Base-by-base conservation (phyloP, 1,140 invertebrate species). In the Trichonephila clavata region DNA sequence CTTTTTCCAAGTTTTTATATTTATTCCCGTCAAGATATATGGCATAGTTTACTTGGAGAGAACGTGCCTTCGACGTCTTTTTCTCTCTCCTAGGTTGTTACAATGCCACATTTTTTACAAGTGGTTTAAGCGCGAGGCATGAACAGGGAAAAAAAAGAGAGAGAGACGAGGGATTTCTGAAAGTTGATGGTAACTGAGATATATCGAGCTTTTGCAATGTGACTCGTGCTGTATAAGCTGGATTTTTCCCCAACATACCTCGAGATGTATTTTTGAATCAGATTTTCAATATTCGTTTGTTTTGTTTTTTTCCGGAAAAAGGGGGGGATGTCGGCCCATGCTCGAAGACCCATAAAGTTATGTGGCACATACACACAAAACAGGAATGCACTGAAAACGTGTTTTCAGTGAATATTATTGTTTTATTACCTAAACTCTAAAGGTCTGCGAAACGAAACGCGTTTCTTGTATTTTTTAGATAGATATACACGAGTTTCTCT, bases 1-100 rank as follows among this genome's bases (percentile, higher is more conserved):
- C 81, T 86, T 92, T 90, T 92, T 92, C 81, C 71, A 60, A 24
- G 32, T 8, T n/a, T 86, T 86, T 92, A 71, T 92, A 92, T 92
- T 92, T 92, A 86, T 92, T 77, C 43, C 27, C 8, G 27, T 16
- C 50, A 43, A 84, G 81, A 92, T 92, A 80, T 92, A 92, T 86
- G 91, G 91, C 61, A 91, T 59, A 83, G 80, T 77, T 84, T 92
- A 92, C 80, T 84, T 50, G 43, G 39, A 14, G 61, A 14, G 81
- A 86, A 86, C 91, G 91, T 92, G 91, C 43, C 57, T 63, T 84
- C n/a, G 27, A 32, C 43, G 59, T 90, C 89, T 92, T 92, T 92
- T 89, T 89, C 68, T 90, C 43, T 24, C 8, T 21, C 39, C 24
- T 13, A 50, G 50, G 57, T 27, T 86, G 77, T 61, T 92, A 84